Conservation (phyloP, 2,113 vertebrate species). For the Tragelaphus imberbis region DNA sequence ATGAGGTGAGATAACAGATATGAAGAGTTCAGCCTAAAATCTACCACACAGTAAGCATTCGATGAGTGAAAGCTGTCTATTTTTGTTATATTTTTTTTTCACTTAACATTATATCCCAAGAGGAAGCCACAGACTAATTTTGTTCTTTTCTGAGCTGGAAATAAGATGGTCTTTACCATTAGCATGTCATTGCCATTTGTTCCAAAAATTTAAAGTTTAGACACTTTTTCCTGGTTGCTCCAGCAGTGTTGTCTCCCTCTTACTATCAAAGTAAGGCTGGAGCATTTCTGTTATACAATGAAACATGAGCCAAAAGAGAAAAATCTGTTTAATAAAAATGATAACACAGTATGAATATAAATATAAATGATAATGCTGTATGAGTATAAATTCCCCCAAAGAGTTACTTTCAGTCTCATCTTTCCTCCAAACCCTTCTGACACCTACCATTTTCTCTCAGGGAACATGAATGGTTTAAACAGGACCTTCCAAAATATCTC, state of each 20-base stretch:
- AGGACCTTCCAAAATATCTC: constrained; percentile 95
- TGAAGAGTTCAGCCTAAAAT: not conserved
- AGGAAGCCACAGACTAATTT: not conserved
- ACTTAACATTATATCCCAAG: not conserved
- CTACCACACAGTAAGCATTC: not conserved
- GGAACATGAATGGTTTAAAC: constrained; percentile 98
- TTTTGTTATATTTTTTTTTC: not conserved
- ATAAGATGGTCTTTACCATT: not conserved
- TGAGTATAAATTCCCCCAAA: not conserved
- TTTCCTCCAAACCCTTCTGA: not conserved
- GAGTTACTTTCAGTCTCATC: not conserved
- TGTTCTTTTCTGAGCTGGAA: not conserved
- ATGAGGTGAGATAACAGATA: not conserved
- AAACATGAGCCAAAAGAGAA: not conserved
- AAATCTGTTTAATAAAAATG: not conserved
- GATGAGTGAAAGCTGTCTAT: not conserved
- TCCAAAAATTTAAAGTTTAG: not conserved
- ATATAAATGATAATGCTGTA: not conserved
- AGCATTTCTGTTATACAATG: not conserved
- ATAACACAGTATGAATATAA: not conserved
- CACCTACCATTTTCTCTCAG: constrained; percentile 73
- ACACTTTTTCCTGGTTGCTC: not conserved
- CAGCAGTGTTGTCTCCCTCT: not conserved
- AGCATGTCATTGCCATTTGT: not conserved
- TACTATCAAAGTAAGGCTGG: not conserved